Percentiles rank a stretch among this genome's conserved stretches.
Evolutionary conservation across 2,113 vertebrate species (phyloP).

Genomic region (Sander lucioperca): DNA sequence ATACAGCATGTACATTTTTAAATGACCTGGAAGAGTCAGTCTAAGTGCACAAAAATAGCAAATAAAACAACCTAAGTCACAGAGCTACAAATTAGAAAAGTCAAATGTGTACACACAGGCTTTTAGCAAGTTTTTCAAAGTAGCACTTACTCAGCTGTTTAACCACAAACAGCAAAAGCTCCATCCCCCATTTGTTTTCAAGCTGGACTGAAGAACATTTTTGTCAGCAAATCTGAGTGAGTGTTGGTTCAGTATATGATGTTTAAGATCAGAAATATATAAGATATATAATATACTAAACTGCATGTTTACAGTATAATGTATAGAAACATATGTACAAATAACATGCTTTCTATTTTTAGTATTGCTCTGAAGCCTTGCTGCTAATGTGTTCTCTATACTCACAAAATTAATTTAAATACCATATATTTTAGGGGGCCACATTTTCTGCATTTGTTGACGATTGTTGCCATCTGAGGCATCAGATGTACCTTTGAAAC

Average conservation of each 20-base stretch:
- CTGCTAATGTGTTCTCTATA: too few species aligned
- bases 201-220: background rate
- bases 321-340: background rate
- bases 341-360: background rate
- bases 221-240: background rate
- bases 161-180: background rate
- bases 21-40: background rate
- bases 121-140: slow-evolving; percentile 1
- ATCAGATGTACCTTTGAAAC: background rate
- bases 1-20: too few species aligned
- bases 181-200: background rate
- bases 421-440: too few species aligned
- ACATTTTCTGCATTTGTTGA: too few species aligned
- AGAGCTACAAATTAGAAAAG: background rate
- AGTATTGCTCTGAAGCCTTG: background rate
- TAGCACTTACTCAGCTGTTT: slow-evolving; percentile 11
- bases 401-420: too few species aligned
- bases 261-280: background rate
- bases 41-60: background rate
- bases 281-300: background rate
- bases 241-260: background rate
- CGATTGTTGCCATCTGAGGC: background rate
- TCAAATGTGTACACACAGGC: background rate
- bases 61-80: background rate
- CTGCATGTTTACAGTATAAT: background rate